A percentile compares a stretch with the other conserved stretches of the same genome.
These are phyloP conservation scores for Pedetes capensis DNA, from an alignment of 2,113 vertebrate genomes.

Conservation along the genomic window DNA sequence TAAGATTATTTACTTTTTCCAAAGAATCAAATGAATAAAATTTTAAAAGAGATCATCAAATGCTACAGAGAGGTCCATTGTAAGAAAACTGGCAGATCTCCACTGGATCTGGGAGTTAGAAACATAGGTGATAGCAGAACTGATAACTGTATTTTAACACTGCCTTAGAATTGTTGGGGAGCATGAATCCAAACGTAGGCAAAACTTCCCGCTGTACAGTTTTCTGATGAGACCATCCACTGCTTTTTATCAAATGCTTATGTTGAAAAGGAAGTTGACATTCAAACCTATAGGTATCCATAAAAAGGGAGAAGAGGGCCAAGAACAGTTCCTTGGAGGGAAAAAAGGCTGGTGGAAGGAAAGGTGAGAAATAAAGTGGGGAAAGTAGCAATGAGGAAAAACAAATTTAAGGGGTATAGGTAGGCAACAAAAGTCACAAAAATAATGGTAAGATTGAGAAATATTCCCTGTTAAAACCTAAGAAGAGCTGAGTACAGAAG, in stretches of 20 bases:
- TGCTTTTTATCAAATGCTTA: conserved; percentile 4
- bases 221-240: background rate
- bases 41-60: background rate
- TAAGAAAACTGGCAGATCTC: background rate
- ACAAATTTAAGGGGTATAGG: too few relatives aligned
- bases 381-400: background rate
- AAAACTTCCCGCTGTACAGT: background rate
- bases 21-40: conserved; percentile 3
- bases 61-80: background rate
- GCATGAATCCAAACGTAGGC: background rate
- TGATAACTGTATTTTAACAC: background rate
- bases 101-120: background rate
- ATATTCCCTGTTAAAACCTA: background rate
- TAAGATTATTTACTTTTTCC: background rate
- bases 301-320: background rate
- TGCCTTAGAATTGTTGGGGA: background rate
- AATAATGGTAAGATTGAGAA: background rate
- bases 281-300: background rate
- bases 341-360: background rate
- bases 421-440: background rate
- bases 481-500: background rate
- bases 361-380: background rate
- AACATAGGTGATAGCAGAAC: background rate
- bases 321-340: background rate
- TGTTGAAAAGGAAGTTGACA: background rate